A percentile compares a stretch with the other conserved stretches of the same genome.
These are phyloP conservation scores for Drosophila pachea DNA, from an alignment of 1,140 invertebrate genomes.

Conservation along the genomic window DNA sequence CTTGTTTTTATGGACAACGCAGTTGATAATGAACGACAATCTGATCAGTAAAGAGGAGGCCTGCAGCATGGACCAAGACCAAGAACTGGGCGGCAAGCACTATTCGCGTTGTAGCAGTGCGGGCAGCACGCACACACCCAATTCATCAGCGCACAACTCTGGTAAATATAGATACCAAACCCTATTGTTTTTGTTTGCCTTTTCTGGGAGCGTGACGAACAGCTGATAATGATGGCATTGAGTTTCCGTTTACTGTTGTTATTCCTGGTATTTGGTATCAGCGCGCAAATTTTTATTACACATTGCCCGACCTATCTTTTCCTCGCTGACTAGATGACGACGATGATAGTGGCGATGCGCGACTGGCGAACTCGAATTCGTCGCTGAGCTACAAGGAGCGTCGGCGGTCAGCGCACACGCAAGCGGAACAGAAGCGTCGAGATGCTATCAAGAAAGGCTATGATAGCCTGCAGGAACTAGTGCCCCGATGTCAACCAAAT, in stretches of 20 bases:
- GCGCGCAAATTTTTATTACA: slow-evolving; percentile 52
- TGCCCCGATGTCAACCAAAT: slow-evolving; percentile 91
- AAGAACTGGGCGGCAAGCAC: slow-evolving; percentile 80
- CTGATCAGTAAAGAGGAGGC: slow-evolving; percentile 49
- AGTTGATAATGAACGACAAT: slow-evolving; percentile 65
- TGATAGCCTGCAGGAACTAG: slow-evolving; percentile 92
- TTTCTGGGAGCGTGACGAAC: slow-evolving; percentile 18
- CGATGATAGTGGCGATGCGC: slow-evolving; percentile 89
- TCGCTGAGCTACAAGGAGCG: slow-evolving; percentile 95
- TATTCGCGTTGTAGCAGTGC: slow-evolving; percentile 91
- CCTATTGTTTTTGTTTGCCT: slow-evolving; percentile 31
- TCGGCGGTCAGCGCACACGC: slow-evolving; percentile 95
- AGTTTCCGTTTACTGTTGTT: slow-evolving; percentile 25
- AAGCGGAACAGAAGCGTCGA: slow-evolving; percentile 97
- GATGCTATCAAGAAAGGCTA: slow-evolving; percentile 98
- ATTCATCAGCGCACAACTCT: slow-evolving; percentile 92
- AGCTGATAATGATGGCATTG: slow-evolving; percentile 56
- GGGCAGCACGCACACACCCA: slow-evolving; percentile 89
- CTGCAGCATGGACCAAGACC: slow-evolving; percentile 81
- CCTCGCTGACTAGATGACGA: slow-evolving; percentile 79
- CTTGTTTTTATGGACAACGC: slow-evolving; percentile 58
- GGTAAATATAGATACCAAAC: slow-evolving; percentile 80
- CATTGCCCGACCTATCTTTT: slow-evolving; percentile 22
- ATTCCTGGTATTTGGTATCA: slow-evolving; percentile 43
- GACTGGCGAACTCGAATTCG: slow-evolving; percentile 79